Evolutionary conservation across 2,113 vertebrate species (phyloP), one percentile per base, ranked within the genome.

Genomic region (Urocitellus parryii): DNA sequence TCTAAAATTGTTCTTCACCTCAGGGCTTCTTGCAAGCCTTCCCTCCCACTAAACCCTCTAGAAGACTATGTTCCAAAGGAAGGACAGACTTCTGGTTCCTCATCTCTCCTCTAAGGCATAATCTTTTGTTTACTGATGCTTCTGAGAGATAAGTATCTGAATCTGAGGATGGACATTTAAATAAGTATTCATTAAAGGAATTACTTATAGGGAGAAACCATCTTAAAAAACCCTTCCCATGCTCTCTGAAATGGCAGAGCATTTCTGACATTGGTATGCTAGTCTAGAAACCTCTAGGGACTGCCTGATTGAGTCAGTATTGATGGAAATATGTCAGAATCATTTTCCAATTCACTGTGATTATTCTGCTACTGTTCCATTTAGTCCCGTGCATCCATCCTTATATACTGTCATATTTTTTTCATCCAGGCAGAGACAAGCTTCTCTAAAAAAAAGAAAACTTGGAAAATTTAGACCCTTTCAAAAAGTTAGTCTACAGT

Each of bases 401-500:
- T 56, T 88, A 16, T 11, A 56, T 11, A 9, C 32, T 96, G 24
- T 82, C 53, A 56, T 80, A 67, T 80, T 74, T 65, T 88, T 90
- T 29, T 63, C 13, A 84, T 0, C 17, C 12, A 76, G 51, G 32
- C 56, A 93, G 14, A 91, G 32, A 84, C 65, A 88, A 84, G 29
- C 22, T 65, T 68, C 27, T 81, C 51, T 56, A 16, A 24, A 83
- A 94, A 25, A 85, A 76, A 51, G 48, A 51, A 42, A 0, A 18
- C 7, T 34, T 68, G 25, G 20, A 39, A 61, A 79, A 45, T 79
- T 83, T 4, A 68, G 91, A 56, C 88, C 20, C 11, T 83, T 94
- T 94, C n/a, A 83, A 37, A 96, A 92, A 25, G 18, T 86, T 58
- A 67, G n/a, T 5, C 48, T 79, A 73, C 56, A 73, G 34, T 70